A percentile compares a stretch with the other conserved stretches of the same genome.
Conservation (phyloP, 2,113 vertebrate genomes). For the Pitta sordida region DNA sequence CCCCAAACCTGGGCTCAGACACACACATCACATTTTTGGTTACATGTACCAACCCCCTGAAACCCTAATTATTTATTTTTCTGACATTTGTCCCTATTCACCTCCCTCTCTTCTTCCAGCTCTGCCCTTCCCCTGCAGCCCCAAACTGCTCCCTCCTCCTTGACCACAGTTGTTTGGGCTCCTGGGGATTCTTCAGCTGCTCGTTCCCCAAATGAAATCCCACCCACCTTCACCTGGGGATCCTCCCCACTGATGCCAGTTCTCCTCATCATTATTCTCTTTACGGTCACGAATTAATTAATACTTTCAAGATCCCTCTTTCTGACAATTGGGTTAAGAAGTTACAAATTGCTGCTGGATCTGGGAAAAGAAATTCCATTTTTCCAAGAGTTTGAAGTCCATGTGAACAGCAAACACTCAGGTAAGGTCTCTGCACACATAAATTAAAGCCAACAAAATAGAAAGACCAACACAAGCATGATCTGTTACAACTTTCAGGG, state of each 20-base stretch:
- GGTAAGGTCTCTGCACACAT: neutral
- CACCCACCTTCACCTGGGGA: neutral
- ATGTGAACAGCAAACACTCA: neutral
- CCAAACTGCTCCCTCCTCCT: neutral
- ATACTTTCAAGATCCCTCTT: neutral
- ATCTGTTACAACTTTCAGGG: neutral
- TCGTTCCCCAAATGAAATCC: neutral
- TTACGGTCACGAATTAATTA: neutral
- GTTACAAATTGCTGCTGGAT: neutral
- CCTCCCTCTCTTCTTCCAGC: neutral
- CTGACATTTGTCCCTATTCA: neutral
- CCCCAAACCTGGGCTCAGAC: neutral
- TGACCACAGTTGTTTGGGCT: neutral
- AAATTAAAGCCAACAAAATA: neutral
- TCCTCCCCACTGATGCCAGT: rapidly evolving
- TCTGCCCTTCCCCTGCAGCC: neutral
- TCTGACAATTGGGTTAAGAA: neutral
- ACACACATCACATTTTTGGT: neutral
- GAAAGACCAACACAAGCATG: neutral
- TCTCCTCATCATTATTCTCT: neutral
- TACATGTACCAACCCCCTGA: neutral
- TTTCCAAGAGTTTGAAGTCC: neutral
- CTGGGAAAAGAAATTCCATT: neutral
- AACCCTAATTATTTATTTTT: neutral
- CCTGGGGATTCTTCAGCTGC: neutral